These are phyloP conservation scores for Polypterus bichir DNA, from an alignment of 2,113 vertebrate species.

Conservation along the genomic window DNA sequence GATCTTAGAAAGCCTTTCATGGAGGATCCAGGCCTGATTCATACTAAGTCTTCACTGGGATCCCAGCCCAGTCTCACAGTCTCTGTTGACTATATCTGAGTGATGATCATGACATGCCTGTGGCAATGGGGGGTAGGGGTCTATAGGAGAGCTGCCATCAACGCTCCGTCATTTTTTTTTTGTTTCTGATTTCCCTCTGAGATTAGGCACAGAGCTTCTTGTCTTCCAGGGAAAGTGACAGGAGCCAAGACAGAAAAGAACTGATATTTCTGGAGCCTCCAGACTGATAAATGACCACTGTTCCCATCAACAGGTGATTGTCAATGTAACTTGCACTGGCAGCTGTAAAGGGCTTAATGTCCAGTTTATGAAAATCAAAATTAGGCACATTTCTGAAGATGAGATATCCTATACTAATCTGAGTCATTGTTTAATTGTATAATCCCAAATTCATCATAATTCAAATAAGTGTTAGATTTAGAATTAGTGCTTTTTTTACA, in stretches of 20 bases:
- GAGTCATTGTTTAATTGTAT: too few relatives aligned
- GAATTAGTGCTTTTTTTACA: too few relatives aligned
- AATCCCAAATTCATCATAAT: too few relatives aligned
- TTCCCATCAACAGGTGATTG: slow-evolving; percentile 27
- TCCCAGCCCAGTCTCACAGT: slow-evolving; percentile 37
- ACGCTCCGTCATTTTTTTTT: slow-evolving; percentile 21
- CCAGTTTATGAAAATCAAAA: too few relatives aligned
- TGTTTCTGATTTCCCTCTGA: slow-evolving; percentile 30
- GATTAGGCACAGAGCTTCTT: slow-evolving; percentile 41
- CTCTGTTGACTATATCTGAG: slow-evolving; percentile 38
- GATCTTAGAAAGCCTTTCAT: slow-evolving; percentile 50
- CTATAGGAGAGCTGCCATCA: slow-evolving; percentile 30
- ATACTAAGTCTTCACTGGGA: slow-evolving; percentile 28
- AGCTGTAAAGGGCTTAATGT: background rate
- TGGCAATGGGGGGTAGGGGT: slow-evolving; percentile 18
- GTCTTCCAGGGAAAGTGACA: slow-evolving; percentile 52
- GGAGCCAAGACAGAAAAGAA: slow-evolving; percentile 29
- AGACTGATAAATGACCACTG: slow-evolving; percentile 29
- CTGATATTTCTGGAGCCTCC: slow-evolving; percentile 23
- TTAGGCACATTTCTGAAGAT: too few relatives aligned
- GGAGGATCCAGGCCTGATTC: slow-evolving; percentile 48
- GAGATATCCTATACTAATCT: too few relatives aligned
- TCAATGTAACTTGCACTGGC: slow-evolving; percentile 19
- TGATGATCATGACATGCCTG: slow-evolving; percentile 37
- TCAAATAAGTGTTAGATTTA: too few relatives aligned